Evolutionary conservation across 1,140 invertebrate species (phyloP), one percentile per base, ranked within the genome.

Genomic region (Caerostris extrusa): DNA sequence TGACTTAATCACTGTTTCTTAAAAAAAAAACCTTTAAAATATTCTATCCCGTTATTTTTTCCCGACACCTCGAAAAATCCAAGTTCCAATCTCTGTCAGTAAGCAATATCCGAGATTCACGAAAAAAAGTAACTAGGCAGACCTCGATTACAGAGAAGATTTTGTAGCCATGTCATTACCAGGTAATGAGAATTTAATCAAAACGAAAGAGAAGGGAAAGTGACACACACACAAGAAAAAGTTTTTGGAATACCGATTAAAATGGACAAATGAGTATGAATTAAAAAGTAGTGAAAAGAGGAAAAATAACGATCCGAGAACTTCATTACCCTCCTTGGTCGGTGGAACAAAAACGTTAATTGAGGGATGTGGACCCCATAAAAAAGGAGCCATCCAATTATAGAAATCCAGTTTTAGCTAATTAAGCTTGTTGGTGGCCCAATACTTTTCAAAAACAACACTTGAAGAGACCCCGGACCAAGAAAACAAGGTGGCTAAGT

Each of bases 351-450:
- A 57, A 83, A 58, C n/a, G 56, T 57, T 83, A 57, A 56, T 83
- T 83, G 56, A 55, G 56, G 34, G 5, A 14, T 7, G 56, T 14
- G 34, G 12, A 34, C n/a, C 64, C 17, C 5, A 53, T n/a, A 60
- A n/a, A n/a, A 88, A 88, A 12, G 86, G 58, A 8, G n/a, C n/a
- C 86, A 88, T 88, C 86, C 86, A 88, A 88, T 88, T 88, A 88
- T 64, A 88, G 61, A 88, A 88, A 34, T 88, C 34, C 60, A 7
- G 56, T 67, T 67, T 67, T 19, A 7, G 10, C n/a, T 88, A 88
- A 88, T 88, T 88, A 88, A 67, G 56, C 17, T 55, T 17, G n/a
- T 34, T 64, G n/a, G 53, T 67, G 57, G 53, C 6, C 4, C 34
- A 34, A 57, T 57, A 57, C 82, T 58, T 57, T 19, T 60, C 55